Evolutionary conservation across 2,797 vertebrate genomes (phyloP).

Genomic region (Saxicola maurus): DNA sequence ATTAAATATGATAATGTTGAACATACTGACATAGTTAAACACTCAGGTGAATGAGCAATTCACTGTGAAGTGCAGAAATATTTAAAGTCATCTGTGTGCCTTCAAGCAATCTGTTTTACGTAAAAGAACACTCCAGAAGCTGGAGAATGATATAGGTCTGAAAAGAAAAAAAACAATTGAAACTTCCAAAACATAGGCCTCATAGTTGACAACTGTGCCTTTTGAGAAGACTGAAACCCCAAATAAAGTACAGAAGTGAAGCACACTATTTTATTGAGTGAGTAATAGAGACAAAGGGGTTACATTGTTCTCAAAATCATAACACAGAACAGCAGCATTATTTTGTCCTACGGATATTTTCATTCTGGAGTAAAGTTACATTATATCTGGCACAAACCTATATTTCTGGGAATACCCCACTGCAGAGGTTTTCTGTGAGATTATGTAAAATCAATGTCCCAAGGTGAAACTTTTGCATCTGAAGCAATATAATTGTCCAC

Average conservation of each 20-base stretch:
- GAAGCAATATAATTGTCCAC: background rate
- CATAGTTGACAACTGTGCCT: background rate
- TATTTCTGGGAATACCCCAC: background rate
- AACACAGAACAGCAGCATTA: background rate
- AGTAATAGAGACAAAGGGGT: background rate
- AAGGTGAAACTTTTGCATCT: background rate
- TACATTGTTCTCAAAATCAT: background rate
- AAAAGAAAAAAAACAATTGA: background rate
- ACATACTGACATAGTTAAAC: slow-evolving; percentile 73
- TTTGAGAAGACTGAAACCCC: background rate
- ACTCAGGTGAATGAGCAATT: slow-evolving; percentile 81
- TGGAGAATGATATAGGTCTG: background rate
- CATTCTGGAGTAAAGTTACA: background rate
- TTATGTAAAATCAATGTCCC: background rate
- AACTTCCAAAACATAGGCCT: background rate
- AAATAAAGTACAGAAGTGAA: background rate
- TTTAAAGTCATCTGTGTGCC: slow-evolving; percentile 70
- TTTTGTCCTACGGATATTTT: background rate
- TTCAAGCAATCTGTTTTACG: slow-evolving; percentile 64
- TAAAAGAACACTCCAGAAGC: slow-evolving; percentile 60
- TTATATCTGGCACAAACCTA: background rate
- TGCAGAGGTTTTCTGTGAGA: background rate
- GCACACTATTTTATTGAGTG: background rate
- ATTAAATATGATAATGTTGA: slow-evolving; percentile 82
- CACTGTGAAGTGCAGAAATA: slow-evolving; percentile 76